Evolutionary conservation across 64 coral and sea anemone genomes (phyloP).

Genomic region (Stichodactyla mertensii): DNA sequence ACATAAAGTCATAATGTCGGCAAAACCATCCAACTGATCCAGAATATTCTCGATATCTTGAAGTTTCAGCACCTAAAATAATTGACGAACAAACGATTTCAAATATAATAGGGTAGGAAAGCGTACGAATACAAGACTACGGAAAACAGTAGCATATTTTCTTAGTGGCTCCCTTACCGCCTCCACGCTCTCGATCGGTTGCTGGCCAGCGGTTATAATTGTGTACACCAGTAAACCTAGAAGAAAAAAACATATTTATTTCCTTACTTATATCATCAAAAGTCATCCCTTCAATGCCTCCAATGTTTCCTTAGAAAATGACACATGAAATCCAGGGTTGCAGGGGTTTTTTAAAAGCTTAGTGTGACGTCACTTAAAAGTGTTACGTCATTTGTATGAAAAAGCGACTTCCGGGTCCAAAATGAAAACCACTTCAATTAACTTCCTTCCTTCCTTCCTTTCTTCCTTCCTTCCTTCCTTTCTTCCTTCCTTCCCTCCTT

Average conservation of each 20-base stretch:
- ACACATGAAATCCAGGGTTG: too few species aligned
- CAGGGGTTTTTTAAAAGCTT: too few species aligned
- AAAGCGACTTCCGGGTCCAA: too few species aligned
- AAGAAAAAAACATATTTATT: neutral
- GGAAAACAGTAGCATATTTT: neutral
- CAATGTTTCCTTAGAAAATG: too few species aligned
- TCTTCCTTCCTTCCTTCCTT: neutral
- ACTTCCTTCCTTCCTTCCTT: too few species aligned
- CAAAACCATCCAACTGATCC: constrained; percentile 33
- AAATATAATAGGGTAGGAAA: neutral
- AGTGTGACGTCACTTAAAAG: too few species aligned
- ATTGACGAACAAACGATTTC: neutral
- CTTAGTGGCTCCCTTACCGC: constrained; percentile 1
- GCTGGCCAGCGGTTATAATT: constrained; percentile 34
- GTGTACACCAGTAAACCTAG: constrained; percentile 43
- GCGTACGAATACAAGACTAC: neutral
- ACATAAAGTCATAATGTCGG: constrained; percentile 35
- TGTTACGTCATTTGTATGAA: too few species aligned
- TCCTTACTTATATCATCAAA: too few species aligned
- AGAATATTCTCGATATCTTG: constrained; percentile 21
- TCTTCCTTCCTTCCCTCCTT: too few species aligned
- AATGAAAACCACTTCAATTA: too few species aligned
- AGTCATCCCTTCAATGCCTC: too few species aligned
- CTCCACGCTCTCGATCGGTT: constrained; percentile 19
- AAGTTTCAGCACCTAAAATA: constrained; percentile 26